A percentile compares a stretch with the other conserved stretches of the same genome.
These are phyloP conservation scores for Halisarca cf. caerulea DNA, from an alignment of 37 sponge, comb jelly and placozoan species.

Conservation along the genomic window DNA sequence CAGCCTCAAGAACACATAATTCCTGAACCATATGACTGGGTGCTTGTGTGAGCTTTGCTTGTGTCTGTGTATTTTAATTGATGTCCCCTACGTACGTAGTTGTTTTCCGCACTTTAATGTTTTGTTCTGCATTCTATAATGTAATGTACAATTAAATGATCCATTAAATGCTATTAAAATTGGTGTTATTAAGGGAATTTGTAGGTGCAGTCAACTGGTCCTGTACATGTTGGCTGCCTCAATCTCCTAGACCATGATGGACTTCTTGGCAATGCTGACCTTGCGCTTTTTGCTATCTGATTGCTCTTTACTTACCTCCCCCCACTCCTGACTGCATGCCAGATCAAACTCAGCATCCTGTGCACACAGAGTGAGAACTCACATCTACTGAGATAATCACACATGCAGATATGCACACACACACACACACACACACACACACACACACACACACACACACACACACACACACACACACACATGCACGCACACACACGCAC, in stretches of 20 bases:
- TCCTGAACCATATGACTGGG: constrained; percentile 64
- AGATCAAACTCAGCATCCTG: constrained; percentile 64
- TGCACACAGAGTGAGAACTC: constrained; percentile 34
- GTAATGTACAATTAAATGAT: background rate
- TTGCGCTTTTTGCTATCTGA: constrained; percentile 43
- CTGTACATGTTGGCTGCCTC: too few species aligned
- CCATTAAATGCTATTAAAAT: background rate
- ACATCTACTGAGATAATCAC: background rate
- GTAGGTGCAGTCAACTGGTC: too few species aligned
- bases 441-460: too few species aligned
- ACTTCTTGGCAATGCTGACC: constrained; percentile 49
- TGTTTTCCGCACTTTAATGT: too few species aligned
- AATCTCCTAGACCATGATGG: constrained; percentile 66
- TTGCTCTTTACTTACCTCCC: background rate
- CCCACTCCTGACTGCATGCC: constrained; percentile 47
- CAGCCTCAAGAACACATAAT: background rate
- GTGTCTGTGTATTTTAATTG: too few species aligned
- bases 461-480: background rate
- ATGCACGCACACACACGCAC: background rate
- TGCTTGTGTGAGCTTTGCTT: too few species aligned
- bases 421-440: background rate
- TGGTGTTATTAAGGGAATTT: background rate
- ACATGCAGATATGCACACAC: background rate
- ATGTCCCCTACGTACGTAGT: too few species aligned
- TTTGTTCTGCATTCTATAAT: too few species aligned